Percentiles rank a stretch among this genome's conserved stretches.
phyloP scores from a whole-genome alignment of 2,797 vertebrate species.

The Anguilla pacifica region DNA sequence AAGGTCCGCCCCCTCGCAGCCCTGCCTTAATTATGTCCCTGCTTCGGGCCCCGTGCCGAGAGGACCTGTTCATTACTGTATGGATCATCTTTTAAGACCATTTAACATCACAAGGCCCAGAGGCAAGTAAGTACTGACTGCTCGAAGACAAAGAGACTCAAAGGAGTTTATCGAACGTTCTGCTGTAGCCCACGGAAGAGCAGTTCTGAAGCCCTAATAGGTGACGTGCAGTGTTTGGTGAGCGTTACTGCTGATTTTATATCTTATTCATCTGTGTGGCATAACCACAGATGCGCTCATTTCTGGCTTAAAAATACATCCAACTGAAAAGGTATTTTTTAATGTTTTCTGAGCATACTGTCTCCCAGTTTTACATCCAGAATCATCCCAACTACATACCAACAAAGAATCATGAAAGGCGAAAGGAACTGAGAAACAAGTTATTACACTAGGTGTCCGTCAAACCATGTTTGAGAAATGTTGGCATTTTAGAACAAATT shows the following conservation, averaged over 20 bases:
- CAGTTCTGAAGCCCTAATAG: constrained; percentile 8
- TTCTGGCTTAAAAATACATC: background rate
- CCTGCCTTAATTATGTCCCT: constrained; percentile 66
- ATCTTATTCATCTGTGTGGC: background rate
- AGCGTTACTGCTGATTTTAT: background rate
- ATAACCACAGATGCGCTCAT: background rate
- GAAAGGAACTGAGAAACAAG: constrained; percentile 68
- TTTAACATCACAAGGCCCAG: constrained; percentile 73
- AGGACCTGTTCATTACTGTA: constrained; percentile 74
- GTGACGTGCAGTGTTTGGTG: background rate
- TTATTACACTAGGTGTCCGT: constrained; percentile 81
- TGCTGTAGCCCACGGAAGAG: constrained; percentile 41
- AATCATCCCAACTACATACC: background rate
- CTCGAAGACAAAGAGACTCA: constrained; percentile 55
- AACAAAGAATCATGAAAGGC: background rate
- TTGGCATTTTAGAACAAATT: constrained; percentile 72
- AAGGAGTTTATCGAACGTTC: constrained; percentile 71
- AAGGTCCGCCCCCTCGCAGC: constrained; percentile 49
- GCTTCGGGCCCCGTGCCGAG: constrained; percentile 65
- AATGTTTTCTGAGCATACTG: background rate
- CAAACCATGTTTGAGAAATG: constrained; percentile 75
- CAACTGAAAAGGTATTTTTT: background rate
- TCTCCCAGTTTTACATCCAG: background rate
- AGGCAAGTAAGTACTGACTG: constrained; percentile 62
- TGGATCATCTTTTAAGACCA: constrained; percentile 81